phyloP scores from a whole-genome alignment of 2,888 invertebrate species.

The Ophonus ardosiacus region DNA sequence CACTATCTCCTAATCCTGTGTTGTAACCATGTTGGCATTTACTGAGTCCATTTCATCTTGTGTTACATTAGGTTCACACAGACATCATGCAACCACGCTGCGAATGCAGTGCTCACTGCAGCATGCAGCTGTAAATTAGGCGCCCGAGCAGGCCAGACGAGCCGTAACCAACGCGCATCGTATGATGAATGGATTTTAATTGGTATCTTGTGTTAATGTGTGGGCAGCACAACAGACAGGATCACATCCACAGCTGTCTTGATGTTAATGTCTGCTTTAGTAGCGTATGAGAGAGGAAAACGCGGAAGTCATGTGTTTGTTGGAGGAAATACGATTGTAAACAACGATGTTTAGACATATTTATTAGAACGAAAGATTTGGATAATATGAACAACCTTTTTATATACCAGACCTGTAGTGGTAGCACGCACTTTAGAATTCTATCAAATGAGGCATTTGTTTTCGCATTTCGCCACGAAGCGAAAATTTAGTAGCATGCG shows the following conservation, averaged over 20 bases:
- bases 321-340: not conserved
- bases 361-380: no score
- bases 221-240: conserved; percentile 30
- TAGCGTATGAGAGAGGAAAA: not conserved
- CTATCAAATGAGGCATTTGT: no score
- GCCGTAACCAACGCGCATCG: conserved; percentile 53
- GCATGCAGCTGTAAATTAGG: conserved; percentile 57
- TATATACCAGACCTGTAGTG: no score
- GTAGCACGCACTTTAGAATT: no score
- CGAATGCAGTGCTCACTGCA: not conserved
- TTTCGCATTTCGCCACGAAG: no score
- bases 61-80: not conserved
- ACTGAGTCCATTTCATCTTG: no score
- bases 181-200: conserved; percentile 62
- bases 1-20: no score
- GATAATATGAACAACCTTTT: no score
- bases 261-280: conserved; percentile 3
- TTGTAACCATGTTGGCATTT: no score
- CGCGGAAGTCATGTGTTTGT: not conserved
- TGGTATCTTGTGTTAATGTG: conserved; percentile 57
- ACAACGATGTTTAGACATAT: not conserved
- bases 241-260: conserved; percentile 18
- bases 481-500: no score
- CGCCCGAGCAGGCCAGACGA: conserved; percentile 9
- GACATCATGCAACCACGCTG: not conserved